Conservation (phyloP, 2,113 vertebrate species). For the Turnix velox region DNA sequence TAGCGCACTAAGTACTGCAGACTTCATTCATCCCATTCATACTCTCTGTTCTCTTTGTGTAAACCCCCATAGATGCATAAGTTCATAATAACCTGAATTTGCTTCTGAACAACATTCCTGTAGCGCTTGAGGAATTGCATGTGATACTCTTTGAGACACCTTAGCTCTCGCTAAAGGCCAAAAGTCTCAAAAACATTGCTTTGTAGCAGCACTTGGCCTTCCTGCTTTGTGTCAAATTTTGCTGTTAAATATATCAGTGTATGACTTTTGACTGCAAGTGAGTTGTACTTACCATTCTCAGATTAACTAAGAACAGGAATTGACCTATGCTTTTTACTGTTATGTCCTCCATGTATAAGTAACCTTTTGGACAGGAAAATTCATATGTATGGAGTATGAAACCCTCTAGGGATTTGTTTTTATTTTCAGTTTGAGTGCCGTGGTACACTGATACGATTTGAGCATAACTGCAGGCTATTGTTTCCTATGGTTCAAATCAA, state of each 20-base stretch:
- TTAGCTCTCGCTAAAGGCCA: slow-evolving; percentile 20
- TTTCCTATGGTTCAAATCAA: background rate
- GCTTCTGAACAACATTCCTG: slow-evolving; percentile 9
- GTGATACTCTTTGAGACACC: slow-evolving; percentile 14
- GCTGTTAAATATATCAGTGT: background rate
- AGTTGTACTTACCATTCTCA: background rate
- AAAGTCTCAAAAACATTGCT: background rate
- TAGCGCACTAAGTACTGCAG: background rate
- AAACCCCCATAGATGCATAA: background rate
- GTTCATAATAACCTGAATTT: slow-evolving; percentile 5
- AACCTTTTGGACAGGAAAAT: background rate
- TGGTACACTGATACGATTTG: background rate
- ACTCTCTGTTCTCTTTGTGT: background rate
- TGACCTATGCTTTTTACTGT: background rate
- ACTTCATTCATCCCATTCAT: slow-evolving; percentile 35
- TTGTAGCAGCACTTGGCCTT: background rate
- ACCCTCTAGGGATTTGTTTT: background rate
- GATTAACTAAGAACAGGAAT: background rate
- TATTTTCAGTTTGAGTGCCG: background rate
- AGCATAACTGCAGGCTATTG: background rate
- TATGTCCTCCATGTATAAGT: background rate
- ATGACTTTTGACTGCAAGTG: background rate
- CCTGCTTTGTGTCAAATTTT: background rate
- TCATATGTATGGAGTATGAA: background rate
- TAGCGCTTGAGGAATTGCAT: slow-evolving; percentile 22